Base-by-base conservation (phyloP, 1,140 invertebrate species). In the Drosophila paulistorum region DNA sequence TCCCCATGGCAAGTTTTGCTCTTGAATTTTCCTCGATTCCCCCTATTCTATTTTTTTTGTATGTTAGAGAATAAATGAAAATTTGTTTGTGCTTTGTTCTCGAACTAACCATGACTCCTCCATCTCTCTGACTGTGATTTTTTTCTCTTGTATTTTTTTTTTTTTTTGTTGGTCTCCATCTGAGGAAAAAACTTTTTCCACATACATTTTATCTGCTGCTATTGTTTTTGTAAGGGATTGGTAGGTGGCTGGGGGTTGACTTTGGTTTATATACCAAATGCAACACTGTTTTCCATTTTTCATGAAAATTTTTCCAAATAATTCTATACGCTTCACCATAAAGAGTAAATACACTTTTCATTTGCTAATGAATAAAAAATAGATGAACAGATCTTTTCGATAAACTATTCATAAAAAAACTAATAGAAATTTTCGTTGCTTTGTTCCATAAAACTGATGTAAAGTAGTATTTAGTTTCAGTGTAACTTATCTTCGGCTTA, bases 51-150 rank as follows among this genome's bases (percentile, higher is more conserved):
- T 48, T 48, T 17, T 48, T 87, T 79, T 87, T 89, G 73, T 77
- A 69, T 86, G 83, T 87, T 87, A 37, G 57, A 80, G 89, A 89
- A 87, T 89, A 87, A 87, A 87, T 87, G 84, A 87, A 87, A 87
- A 87, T 87, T 87, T 87, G 83, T 87, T 86, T 86, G 83, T 81
- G 84, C 83, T 87, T 87, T 86, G 82, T 82, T 45, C 68, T 37
- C 54, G 33, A 62, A 58, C 65, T 41, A 26, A 14, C 23, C 41
- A n/a, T 10, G 42, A 61, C 23, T 30, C 37, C 26, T 37, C 42
- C 41, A 48, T 51, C 62, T 54, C 59, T 20, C 13, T 60, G 58
- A 64, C 45, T 68, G 33, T 73, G 66, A 61, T 86, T 77, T 78
- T 74, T 80, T 77, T 71, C 79, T 71, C 71, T 65, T 79, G 66